These are phyloP conservation scores for Ochotona curzoniae DNA, from an alignment of 2,113 vertebrate genomes.

Conservation along the genomic window DNA sequence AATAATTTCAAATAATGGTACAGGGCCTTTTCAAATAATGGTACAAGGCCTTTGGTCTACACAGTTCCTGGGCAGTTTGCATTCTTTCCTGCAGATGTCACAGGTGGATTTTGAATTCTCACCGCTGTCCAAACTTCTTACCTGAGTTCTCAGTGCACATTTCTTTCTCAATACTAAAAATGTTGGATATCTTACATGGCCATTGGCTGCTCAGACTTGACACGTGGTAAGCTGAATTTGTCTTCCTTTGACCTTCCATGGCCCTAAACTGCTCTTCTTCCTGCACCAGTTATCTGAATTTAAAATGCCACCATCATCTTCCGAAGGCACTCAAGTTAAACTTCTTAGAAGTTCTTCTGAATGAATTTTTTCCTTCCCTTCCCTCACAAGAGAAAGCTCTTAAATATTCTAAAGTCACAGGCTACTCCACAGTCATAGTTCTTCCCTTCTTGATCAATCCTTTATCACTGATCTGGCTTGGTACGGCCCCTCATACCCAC, in stretches of 20 bases:
- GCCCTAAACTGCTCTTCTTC: not conserved
- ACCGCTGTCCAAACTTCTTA: not conserved
- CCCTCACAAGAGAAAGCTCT: not conserved
- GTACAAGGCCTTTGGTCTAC: not conserved
- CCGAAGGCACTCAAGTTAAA: not conserved
- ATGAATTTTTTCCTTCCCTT: not conserved
- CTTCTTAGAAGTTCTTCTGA: not conserved
- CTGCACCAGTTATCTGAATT: not conserved
- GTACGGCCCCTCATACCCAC: not conserved
- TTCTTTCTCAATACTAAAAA: not conserved
- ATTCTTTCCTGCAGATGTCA: not conserved
- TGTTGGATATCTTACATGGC: not conserved
- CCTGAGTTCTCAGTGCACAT: not conserved
- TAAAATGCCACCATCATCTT: not conserved
- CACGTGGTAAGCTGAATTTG: not conserved
- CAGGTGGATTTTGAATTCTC: not conserved
- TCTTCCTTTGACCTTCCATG: not conserved
- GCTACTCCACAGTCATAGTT: not conserved
- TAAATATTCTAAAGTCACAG: not conserved
- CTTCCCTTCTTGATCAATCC: not conserved
- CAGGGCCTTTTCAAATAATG: not conserved
- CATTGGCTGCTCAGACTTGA: not conserved
- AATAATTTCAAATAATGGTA: not conserved
- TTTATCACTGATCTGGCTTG: not conserved
- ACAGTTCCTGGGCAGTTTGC: not conserved